Percentiles rank a stretch among this genome's conserved stretches.
Evolutionary conservation across 2,113 vertebrate species (phyloP).

Genomic region (Barbus barbus): DNA sequence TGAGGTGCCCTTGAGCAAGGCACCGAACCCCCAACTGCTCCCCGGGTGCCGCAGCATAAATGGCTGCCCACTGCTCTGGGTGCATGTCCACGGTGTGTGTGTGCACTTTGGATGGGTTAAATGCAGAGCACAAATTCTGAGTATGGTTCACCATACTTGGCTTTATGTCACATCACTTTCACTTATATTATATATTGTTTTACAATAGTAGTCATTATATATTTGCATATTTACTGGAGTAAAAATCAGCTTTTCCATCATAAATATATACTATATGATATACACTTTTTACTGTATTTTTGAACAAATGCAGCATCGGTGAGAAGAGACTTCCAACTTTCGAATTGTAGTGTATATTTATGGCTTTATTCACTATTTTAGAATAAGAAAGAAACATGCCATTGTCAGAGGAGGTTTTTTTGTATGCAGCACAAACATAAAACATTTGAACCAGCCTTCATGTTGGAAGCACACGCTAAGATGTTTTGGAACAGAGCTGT

Average conservation of each 20-base stretch:
- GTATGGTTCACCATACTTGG: too few species aligned
- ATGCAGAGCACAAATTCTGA: too few species aligned
- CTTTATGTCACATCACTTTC: too few species aligned
- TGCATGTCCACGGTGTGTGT: too few species aligned
- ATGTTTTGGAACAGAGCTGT: neutral
- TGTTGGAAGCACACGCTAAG: neutral
- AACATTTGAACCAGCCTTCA: neutral
- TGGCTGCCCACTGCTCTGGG: too few species aligned
- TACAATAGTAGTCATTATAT: neutral
- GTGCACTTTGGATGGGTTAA: too few species aligned
- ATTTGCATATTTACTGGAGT: neutral
- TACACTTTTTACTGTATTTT: neutral
- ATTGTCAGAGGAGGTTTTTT: neutral
- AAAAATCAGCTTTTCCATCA: too few species aligned
- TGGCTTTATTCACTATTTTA: neutral
- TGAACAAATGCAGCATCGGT: neutral
- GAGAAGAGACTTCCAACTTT: neutral
- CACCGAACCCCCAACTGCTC: too few species aligned
- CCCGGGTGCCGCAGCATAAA: too few species aligned
- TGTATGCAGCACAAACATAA: neutral
- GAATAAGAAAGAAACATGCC: neutral
- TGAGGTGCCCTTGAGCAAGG: too few species aligned
- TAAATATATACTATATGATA: too few species aligned
- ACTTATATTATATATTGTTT: neutral
- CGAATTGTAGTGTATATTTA: neutral